Base-by-base conservation (phyloP, 1,140 invertebrate genomes). In the Drosophila varians region DNA sequence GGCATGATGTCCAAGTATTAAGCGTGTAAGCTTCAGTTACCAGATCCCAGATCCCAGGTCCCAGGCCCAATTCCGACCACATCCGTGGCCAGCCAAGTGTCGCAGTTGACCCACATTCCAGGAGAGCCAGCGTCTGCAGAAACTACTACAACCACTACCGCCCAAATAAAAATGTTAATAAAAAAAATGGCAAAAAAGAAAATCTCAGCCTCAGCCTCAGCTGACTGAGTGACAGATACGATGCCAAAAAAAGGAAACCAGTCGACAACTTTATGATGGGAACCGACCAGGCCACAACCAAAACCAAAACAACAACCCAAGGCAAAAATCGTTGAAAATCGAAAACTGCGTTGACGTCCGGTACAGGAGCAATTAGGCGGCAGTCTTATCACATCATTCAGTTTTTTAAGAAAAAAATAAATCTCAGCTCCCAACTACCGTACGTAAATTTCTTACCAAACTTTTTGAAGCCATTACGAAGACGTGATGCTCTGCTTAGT, bases 211-310 rank as follows among this genome's bases (percentile, higher is more conserved):
- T 46, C 76, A 48, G 48, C 56, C 70, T 55, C 54, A 18, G 31
- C 68, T 31, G 36, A 38, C 36, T 19, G 53, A 76, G 79, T 79
- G 82, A 74, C 76, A 77, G 66, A 77, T 80, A 65, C 80, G 62
- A 65, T 65, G 82, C 77, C 82, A 86, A 86, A 82, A 86, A 82
- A 86, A 87, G 80, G 80, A 86, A 86, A 87, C 82, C 80, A 87
- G 82, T 87, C 82, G 68, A 74, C 62, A 56, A 66, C 56, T 87
- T 87, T 86, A 77, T 73, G 80, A 80, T 86, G 80, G 80, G 82
- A 86, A 86, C 76, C 46, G 38, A 56, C 54, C 40, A 26, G 38
- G 51, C 57, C 38, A 25, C 60, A 60, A 47, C 64, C 38, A n/a
- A n/a, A n/a, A n/a, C n/a, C n/a, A n/a, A n/a, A n/a, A n/a, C n/a